These are phyloP conservation scores for Takifugu bimaculatus DNA, from an alignment of 2,113 vertebrate species.

Conservation along the genomic window DNA sequence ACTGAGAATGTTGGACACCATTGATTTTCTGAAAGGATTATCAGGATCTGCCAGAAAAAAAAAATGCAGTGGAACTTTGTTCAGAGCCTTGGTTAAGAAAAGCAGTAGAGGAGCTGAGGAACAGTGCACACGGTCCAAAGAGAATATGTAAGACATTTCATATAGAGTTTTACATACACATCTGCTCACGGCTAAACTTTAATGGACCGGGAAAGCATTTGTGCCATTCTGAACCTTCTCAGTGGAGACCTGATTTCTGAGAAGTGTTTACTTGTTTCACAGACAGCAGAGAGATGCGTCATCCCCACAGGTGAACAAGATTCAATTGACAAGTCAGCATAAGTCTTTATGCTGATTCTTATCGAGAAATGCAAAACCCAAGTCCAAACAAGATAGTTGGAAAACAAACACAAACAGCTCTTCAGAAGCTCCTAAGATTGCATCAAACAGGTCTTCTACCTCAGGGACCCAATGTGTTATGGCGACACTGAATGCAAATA, in stretches of 20 bases:
- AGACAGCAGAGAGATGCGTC: background rate
- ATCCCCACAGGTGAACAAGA: background rate
- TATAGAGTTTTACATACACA: no score
- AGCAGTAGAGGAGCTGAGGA: no score
- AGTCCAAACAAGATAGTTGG: background rate
- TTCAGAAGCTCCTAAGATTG: no score
- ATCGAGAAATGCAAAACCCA: background rate
- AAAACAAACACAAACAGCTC: background rate
- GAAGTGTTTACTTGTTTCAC: background rate
- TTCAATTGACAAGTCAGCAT: background rate
- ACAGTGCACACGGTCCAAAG: no score
- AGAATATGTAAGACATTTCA: no score
- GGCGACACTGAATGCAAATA: background rate
- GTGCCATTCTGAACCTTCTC: no score
- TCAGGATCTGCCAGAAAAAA: conserved; percentile 78
- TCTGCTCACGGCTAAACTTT: no score
- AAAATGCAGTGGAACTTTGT: conserved; percentile 29
- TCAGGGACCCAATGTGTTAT: background rate
- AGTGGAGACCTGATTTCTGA: no score
- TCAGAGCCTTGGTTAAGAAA: no score
- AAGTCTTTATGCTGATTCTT: background rate
- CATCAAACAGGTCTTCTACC: background rate
- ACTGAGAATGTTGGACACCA: conserved; percentile 66
- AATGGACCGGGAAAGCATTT: no score
- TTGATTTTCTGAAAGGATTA: conserved; percentile 80